These are phyloP conservation scores for Zophobas atratus DNA, from an alignment of 1,140 invertebrate species.

Conservation along the genomic window DNA sequence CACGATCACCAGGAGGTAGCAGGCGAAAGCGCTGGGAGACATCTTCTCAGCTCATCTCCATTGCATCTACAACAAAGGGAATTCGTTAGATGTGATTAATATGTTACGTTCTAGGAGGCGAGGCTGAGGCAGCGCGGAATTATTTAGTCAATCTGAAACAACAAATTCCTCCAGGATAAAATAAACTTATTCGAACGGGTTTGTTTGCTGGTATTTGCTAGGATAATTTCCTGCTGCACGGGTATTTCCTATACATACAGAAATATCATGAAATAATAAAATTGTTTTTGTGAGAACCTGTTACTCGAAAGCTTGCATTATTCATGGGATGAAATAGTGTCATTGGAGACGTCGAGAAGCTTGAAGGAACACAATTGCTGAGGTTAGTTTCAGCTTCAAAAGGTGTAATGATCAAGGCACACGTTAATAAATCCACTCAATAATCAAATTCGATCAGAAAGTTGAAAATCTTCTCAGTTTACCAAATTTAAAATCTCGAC, in stretches of 20 bases:
- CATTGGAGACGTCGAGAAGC: constrained; percentile 48
- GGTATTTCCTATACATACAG: neutral
- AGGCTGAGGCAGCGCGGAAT: neutral
- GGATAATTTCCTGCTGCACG: neutral
- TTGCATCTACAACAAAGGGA: constrained; percentile 58
- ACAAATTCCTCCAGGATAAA: neutral
- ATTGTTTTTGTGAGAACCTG: constrained; percentile 52
- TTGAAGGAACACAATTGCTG: constrained; percentile 23
- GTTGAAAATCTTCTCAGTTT: no score
- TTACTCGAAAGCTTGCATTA: constrained; percentile 47
- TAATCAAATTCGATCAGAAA: no score
- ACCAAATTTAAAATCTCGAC: no score
- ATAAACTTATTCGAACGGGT: neutral
- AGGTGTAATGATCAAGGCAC: no score
- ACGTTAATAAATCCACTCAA: no score
- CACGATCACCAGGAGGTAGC: constrained; percentile 63
- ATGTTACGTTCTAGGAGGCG: no score
- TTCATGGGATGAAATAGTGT: constrained; percentile 49
- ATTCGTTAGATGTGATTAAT: neutral
- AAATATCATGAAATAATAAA: constrained; percentile 39
- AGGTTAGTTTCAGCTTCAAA: neutral
- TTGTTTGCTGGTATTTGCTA: neutral
- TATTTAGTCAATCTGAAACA: constrained; percentile 2
- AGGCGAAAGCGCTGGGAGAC: constrained; percentile 62
- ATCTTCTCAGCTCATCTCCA: constrained; percentile 66